Evolutionary conservation across 2,797 vertebrate genomes (phyloP), one percentile per base, ranked within the genome.

Genomic region (Rhinatrema bivittatum): DNA sequence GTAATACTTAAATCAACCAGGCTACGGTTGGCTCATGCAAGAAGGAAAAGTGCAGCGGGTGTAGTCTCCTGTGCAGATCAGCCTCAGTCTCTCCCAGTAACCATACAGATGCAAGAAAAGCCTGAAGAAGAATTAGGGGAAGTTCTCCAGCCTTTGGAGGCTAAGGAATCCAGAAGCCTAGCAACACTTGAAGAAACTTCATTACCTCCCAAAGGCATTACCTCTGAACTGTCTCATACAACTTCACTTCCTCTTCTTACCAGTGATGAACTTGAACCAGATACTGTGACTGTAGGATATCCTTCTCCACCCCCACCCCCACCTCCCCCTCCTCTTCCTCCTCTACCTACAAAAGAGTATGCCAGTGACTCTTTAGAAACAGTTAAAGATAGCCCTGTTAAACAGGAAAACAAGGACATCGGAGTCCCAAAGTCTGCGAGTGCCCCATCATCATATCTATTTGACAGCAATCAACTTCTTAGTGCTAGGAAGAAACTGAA

Each of bases 381-480:
- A 31, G 60, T 33, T 1, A 27, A 48, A 0, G 50, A 37, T 29
- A 71, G 70, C 56, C 74, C 73, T 2, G 47, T 56, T 30, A 67
- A 63, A 52, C 47, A 29, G 42, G 67, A 76, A 10, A 64, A 50
- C 0, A 70, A 48, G 9, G 84, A 85, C 40, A 78, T 80, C 2
- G 80, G 81, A 37, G 62, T 78, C 6, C 45, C 75, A 1, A 72
- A 84, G 12, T 66, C 83, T 9, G 78, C 85, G 0, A 74, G 87
- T 34, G 74, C 81, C 4, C 89, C 93, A 5, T 80, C 87, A 7
- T 85, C 88, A 2, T 88, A 91, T 9, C 89, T 93, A 54, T 96
- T 98, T 2, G 94, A 98, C 59, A 97, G 93, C 79, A 96, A 83
- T 56, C 92, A 98, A 70, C 76, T 98, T 62, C 72, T 89, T 60